A percentile compares a stretch with the other conserved stretches of the same genome.
Conservation (phyloP, 1,140 invertebrate species). For the Drosophila triauraria region DNA sequence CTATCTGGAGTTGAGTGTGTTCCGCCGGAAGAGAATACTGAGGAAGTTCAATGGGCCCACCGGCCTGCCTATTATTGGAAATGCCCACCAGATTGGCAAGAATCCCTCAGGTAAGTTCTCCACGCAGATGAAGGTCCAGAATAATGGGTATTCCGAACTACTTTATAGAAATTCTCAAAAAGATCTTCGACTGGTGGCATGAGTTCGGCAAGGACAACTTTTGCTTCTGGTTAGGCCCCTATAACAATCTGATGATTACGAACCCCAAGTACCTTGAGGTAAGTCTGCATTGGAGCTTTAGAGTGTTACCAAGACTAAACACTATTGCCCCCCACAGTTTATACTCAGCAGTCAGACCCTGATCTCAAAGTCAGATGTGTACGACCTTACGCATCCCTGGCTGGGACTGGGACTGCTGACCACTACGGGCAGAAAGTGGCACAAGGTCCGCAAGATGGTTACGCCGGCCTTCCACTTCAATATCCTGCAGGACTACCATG, state of each 20-base stretch:
- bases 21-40: conserved; percentile 37
- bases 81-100: conserved; percentile 72
- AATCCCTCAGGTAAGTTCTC: conserved; percentile 62
- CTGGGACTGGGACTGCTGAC: conserved; percentile 85
- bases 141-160: not conserved
- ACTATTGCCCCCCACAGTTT: conserved; percentile 24
- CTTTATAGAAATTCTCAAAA: conserved; percentile 57
- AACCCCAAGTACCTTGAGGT: conserved; percentile 75
- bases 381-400: conserved; percentile 85
- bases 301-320: not conserved
- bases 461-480: conserved; percentile 95
- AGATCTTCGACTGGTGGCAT: conserved; percentile 66
- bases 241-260: conserved; percentile 61
- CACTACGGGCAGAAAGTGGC: conserved; percentile 56
- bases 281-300: not conserved
- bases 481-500: conserved; percentile 91
- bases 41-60: conserved; percentile 60
- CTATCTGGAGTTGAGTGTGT: conserved; percentile 57
- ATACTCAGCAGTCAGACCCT: conserved; percentile 69
- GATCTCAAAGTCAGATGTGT: conserved; percentile 73
- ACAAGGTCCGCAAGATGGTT: conserved; percentile 83
- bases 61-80: conserved; percentile 68
- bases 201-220: conserved; percentile 59
- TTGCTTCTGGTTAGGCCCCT: conserved; percentile 66
- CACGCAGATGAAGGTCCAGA: conserved; percentile 15